Conservation (phyloP, 2,113 vertebrate genomes). For the Nothobranchius furzeri region DNA sequence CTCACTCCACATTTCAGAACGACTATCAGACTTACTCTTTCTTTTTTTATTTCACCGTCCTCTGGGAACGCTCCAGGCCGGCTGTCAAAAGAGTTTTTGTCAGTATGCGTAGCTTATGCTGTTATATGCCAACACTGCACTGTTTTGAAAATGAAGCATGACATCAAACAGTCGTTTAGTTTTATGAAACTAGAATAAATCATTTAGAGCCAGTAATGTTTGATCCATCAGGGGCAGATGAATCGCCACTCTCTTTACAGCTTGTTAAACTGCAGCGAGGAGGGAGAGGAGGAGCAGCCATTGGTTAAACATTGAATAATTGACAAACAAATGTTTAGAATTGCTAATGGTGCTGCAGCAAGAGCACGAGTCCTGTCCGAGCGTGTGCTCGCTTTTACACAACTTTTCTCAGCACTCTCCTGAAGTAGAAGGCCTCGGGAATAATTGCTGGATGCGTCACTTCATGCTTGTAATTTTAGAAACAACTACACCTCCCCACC, state of each 20-base stretch:
- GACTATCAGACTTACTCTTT: slow-evolving; percentile 55
- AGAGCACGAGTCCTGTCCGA: slow-evolving; percentile 38
- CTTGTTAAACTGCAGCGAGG: slow-evolving; percentile 38
- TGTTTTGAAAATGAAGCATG: slow-evolving; percentile 8
- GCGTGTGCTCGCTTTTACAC: slow-evolving; percentile 33
- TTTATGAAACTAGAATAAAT: not conserved
- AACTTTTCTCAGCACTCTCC: slow-evolving; percentile 49
- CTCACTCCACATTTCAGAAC: slow-evolving; percentile 51
- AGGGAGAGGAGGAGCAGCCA: slow-evolving; percentile 18
- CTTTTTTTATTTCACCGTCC: slow-evolving; percentile 41
- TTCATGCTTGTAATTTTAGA: slow-evolving; percentile 80
- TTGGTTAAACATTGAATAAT: slow-evolving; percentile 68
- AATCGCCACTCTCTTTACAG: slow-evolving; percentile 27
- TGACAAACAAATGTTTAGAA: slow-evolving; percentile 59
- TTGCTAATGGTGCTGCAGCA: slow-evolving; percentile 60
- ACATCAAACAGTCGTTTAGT: not conserved
- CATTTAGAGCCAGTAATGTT: not conserved
- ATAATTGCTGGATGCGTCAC: slow-evolving; percentile 75
- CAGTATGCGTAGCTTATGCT: slow-evolving; percentile 26
- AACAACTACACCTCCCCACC: slow-evolving; percentile 66
- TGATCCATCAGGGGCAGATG: slow-evolving; percentile 8
- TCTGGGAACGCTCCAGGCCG: slow-evolving; percentile 41
- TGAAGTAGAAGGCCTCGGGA: slow-evolving; percentile 57
- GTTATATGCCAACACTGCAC: slow-evolving; percentile 8
- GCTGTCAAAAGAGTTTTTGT: slow-evolving; percentile 60